Conservation (phyloP, 2,797 vertebrate species). For the Enteromius viviparus region DNA sequence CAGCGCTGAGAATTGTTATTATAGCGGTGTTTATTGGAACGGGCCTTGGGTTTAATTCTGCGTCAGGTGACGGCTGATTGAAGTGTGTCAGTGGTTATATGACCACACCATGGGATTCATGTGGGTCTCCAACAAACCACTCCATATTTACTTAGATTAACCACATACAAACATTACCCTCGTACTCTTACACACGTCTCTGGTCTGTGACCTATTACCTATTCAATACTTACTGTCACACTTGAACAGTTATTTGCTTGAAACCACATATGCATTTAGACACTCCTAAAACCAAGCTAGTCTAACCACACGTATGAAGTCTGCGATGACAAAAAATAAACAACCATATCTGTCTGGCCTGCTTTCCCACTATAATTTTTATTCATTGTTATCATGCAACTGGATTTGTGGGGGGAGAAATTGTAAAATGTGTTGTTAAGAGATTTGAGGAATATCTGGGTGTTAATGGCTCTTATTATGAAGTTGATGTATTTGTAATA, state of each 20-base stretch:
- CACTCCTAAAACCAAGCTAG: neutral
- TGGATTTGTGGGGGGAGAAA: neutral
- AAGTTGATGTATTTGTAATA: neutral
- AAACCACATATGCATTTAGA: conserved; percentile 45
- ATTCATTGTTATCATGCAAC: neutral
- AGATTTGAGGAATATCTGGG: neutral
- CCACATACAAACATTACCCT: conserved; percentile 28
- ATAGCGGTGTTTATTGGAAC: neutral
- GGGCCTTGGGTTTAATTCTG: neutral
- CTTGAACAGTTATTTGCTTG: conserved; percentile 35
- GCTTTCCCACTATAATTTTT: neutral
- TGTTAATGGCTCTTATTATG: neutral
- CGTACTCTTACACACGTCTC: neutral
- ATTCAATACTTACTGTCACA: conserved; percentile 28
- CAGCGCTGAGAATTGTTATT: neutral
- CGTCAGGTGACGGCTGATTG: neutral
- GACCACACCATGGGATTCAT: conserved; percentile 56
- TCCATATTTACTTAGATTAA: conserved; percentile 37
- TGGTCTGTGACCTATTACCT: conserved; percentile 22
- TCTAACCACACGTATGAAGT: conserved; percentile 28
- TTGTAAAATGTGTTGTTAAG: neutral
- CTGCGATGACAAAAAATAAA: conserved; percentile 10
- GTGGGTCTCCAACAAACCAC: conserved; percentile 56
- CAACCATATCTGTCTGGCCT: neutral
- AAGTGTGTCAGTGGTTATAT: conserved; percentile 59